phyloP scores from a whole-genome alignment of 2,113 vertebrate genomes.

The Aleadryas rufinucha region DNA sequence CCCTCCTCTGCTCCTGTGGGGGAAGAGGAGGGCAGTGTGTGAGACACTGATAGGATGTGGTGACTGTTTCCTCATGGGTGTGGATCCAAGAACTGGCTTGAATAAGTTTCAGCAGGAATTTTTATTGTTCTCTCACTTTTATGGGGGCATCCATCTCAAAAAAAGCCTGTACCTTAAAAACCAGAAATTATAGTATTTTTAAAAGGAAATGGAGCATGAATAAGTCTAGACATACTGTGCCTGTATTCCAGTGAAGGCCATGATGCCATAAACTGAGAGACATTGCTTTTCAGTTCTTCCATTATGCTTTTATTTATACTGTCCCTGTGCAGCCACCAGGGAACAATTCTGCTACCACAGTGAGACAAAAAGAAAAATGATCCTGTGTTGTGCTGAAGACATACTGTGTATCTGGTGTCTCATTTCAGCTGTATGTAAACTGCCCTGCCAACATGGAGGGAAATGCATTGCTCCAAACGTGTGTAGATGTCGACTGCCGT shows the following conservation, averaged over 20 bases:
- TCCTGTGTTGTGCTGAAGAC: neutral
- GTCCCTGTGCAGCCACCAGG: neutral
- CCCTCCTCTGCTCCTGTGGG: neutral
- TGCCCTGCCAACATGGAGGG: slow-evolving; percentile 79
- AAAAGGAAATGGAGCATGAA: neutral
- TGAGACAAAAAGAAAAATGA: slow-evolving; percentile 8
- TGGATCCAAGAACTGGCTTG: neutral
- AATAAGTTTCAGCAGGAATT: neutral
- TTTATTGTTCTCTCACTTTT: neutral
- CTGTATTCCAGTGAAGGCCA: neutral
- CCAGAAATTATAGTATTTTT: neutral
- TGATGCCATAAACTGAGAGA: neutral
- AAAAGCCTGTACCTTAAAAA: neutral
- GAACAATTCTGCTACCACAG: neutral
- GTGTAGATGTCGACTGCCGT: slow-evolving; percentile 77
- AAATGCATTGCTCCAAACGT: slow-evolving; percentile 82
- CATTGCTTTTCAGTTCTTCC: slow-evolving; percentile 1
- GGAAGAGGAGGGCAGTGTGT: neutral
- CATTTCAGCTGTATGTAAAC: slow-evolving; percentile 77
- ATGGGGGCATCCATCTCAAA: neutral
- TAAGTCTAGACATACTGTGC: neutral
- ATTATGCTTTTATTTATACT: slow-evolving; percentile 47
- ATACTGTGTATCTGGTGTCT: neutral
- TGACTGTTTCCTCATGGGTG: neutral
- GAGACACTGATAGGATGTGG: neutral